Conservation (phyloP, 2,113 vertebrate species). For the Gorilla gorilla region DNA sequence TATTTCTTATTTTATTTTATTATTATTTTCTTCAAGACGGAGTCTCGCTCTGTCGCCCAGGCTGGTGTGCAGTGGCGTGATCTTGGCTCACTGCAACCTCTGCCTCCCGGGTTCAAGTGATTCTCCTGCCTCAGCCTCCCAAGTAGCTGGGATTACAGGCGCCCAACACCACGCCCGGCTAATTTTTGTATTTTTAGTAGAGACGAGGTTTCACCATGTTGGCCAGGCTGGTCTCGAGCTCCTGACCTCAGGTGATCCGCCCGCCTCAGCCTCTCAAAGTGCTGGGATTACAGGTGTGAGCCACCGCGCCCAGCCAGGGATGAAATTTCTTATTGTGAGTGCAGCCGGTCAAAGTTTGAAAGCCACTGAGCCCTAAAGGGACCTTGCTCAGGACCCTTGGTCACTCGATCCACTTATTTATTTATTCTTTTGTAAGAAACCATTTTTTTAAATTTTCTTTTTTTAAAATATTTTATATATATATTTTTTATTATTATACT, state of each 20-base stretch:
- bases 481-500: too few species aligned
- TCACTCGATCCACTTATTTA: not conserved
- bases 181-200: not conserved
- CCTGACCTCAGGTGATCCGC: not conserved
- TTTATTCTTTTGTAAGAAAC: too few species aligned
- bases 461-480: too few species aligned
- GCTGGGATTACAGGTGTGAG: not conserved
- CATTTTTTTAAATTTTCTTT: too few species aligned
- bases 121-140: not conserved
- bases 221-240: not conserved
- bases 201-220: not conserved
- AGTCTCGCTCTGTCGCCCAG: not conserved
- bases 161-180: too few species aligned
- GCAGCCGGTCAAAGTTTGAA: not conserved
- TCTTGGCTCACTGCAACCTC: not conserved
- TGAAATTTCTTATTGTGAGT: not conserved
- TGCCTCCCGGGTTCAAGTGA: fast-evolving
- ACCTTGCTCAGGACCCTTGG: not conserved
- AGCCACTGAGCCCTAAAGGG: not conserved
- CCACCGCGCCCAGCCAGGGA: not conserved
- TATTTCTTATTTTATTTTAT: too few species aligned
- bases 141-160: not conserved
- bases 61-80: not conserved
- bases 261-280: not conserved
- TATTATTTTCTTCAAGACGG: too few species aligned